Evolutionary conservation across 1,140 invertebrate species (phyloP).

Genomic region (Drosophila melanogaster): Release_6_plus_ISO1_MT NT_033779.5:9446501-9447000

Average conservation of each 20-base stretch:
- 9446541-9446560: conserved; percentile 37
- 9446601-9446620: conserved; percentile 39
- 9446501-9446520: conserved; percentile 52
- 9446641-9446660: conserved; percentile 21
- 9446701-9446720: conserved; percentile 21
- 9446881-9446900: conserved; percentile 45
- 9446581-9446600: conserved; percentile 50
- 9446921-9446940: conserved; percentile 44
- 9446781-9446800: conserved; percentile 73
- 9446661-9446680: conserved; percentile 13
- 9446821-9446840: conserved; percentile 11
- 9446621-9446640: conserved; percentile 66
- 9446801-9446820: conserved; percentile 42
- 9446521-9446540: conserved; percentile 60
- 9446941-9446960: not conserved
- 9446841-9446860: not conserved
- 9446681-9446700: not conserved
- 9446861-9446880: conserved; percentile 46
- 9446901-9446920: conserved; percentile 44
- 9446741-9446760: conserved; percentile 65
- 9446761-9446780: conserved; percentile 67
- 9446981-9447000: not conserved
- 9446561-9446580: conserved; percentile 49
- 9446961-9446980: no score
- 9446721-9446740: conserved; percentile 67